Percentiles rank a stretch among this genome's conserved stretches.
Evolutionary conservation across 2,888 invertebrate species (phyloP).

Genomic region (Eupithecia insigniata): DNA sequence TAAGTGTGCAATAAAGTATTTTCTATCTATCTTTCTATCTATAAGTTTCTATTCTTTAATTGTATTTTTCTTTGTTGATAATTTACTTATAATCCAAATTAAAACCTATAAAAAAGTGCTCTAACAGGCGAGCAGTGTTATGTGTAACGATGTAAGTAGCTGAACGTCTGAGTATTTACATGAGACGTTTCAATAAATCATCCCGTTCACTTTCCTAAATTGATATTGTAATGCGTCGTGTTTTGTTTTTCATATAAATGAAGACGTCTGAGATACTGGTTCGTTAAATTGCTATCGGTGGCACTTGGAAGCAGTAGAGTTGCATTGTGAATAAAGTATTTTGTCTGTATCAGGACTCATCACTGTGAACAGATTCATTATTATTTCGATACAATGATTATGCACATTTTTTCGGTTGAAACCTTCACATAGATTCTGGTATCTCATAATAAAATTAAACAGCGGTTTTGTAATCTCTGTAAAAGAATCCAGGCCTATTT

Average conservation of each 20-base stretch:
- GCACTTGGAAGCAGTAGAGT: constrained; percentile 54
- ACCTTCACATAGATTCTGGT: neutral
- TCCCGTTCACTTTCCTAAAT: constrained; percentile 82
- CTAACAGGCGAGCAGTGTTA: no score
- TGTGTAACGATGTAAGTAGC: constrained; percentile 57
- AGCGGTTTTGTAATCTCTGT: no score
- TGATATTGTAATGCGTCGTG: constrained; percentile 83
- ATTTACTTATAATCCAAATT: no score
- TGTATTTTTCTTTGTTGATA: no score
- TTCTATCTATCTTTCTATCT: no score
- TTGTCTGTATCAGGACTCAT: neutral
- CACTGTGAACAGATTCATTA: neutral
- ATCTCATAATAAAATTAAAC: neutral
- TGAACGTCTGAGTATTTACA: constrained; percentile 70
- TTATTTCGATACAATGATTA: neutral
- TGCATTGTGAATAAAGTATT: constrained; percentile 38
- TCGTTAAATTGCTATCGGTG: constrained; percentile 82
- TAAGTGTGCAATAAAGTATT: no score
- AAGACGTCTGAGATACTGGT: constrained; percentile 79
- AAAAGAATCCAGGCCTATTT: neutral
- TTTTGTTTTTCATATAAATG: constrained; percentile 80
- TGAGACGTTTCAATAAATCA: constrained; percentile 78
- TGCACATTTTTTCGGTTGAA: neutral
- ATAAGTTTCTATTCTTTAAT: no score
- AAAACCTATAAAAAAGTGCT: no score